phyloP scores from a whole-genome alignment of 2,797 vertebrate species.

The Etheostoma nigrum region DNA sequence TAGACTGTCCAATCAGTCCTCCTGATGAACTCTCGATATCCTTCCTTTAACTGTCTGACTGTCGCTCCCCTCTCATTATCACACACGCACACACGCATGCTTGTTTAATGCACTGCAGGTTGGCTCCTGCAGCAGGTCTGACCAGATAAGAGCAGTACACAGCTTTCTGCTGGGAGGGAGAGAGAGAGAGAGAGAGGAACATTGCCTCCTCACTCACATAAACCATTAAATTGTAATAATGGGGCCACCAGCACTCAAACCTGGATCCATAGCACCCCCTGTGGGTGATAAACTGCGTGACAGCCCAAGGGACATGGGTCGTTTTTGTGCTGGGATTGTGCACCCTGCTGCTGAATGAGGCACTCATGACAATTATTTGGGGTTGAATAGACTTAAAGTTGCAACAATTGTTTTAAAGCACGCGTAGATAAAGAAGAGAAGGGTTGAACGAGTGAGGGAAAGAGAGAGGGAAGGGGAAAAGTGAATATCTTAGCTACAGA shows the following conservation, averaged over 20 bases:
- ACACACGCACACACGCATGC: slow-evolving; percentile 28
- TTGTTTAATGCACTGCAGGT: slow-evolving; percentile 86
- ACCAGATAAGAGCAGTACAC: slow-evolving; percentile 84
- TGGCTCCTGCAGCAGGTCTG: slow-evolving; percentile 85
- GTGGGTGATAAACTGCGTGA: slow-evolving; percentile 45
- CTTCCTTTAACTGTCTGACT: slow-evolving; percentile 59
- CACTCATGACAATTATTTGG: slow-evolving; percentile 23
- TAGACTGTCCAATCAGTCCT: slow-evolving; percentile 63
- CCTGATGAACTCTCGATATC: slow-evolving; percentile 69
- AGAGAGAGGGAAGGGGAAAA: neutral
- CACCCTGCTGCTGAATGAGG: slow-evolving; percentile 29
- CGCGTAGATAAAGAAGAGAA: neutral
- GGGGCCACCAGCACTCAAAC: slow-evolving; percentile 75
- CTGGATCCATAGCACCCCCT: slow-evolving; percentile 83
- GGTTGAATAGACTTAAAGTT: slow-evolving; percentile 21
- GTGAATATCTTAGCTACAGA: neutral
- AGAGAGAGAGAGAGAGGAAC: slow-evolving; percentile 56
- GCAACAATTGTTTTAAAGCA: neutral
- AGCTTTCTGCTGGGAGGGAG: slow-evolving; percentile 76
- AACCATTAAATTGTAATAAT: slow-evolving; percentile 82
- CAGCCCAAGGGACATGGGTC: slow-evolving; percentile 23
- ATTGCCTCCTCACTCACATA: slow-evolving; percentile 79
- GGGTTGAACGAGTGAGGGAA: neutral
- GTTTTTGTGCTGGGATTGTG: slow-evolving; percentile 25
- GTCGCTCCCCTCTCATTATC: slow-evolving; percentile 73